Conservation (phyloP, 2,888 invertebrate genomes). For the Diogma glabrata region DNA sequence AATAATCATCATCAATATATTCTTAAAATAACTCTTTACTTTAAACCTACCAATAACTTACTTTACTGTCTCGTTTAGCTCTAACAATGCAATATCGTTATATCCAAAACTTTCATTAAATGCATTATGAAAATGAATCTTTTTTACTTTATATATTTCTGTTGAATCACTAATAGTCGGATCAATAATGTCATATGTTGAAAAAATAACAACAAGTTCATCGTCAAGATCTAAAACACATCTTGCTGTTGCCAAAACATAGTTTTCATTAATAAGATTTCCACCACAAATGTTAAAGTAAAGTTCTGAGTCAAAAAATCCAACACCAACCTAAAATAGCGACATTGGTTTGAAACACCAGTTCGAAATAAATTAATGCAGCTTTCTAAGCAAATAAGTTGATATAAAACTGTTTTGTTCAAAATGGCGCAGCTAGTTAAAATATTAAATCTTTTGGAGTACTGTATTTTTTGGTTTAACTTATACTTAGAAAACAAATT, state of each 20-base stretch:
- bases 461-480: too few relatives aligned
- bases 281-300: constrained; percentile 5
- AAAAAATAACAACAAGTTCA: background rate
- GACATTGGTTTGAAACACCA: too few relatives aligned
- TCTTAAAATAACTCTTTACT: too few relatives aligned
- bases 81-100: background rate
- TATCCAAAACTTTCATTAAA: background rate
- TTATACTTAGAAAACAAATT: too few relatives aligned
- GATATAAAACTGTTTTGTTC: too few relatives aligned
- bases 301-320: background rate
- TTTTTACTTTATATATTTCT: background rate
- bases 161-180: background rate
- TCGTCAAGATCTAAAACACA: background rate
- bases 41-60: too few relatives aligned
- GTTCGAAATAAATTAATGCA: too few relatives aligned
- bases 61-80: background rate
- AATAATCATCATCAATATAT: too few relatives aligned
- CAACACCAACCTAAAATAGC: constrained; percentile 1
- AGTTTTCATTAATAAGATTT: background rate
- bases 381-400: too few relatives aligned
- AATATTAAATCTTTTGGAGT: too few relatives aligned
- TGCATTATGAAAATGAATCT: background rate
- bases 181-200: background rate
- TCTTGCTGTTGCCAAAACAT: background rate
- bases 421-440: too few relatives aligned